Percentiles rank a stretch among this genome's conserved stretches.
These are phyloP conservation scores for Epicauta chinensis DNA, from an alignment of 1,140 invertebrate genomes.

Conservation along the genomic window DNA sequence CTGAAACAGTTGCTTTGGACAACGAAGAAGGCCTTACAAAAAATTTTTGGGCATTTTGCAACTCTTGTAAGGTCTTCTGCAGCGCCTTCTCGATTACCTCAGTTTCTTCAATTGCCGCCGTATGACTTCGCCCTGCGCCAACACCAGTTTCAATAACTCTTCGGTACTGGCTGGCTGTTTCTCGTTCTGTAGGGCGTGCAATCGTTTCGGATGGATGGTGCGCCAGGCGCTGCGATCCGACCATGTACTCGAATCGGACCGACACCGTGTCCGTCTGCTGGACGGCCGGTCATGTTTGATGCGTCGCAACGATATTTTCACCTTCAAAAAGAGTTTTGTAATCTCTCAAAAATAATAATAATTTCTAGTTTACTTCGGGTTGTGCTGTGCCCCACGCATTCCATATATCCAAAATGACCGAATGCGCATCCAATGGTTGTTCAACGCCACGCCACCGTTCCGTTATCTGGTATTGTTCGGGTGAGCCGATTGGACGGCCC, in stretches of 20 bases:
- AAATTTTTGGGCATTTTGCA: too few relatives aligned
- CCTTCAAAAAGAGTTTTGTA: conserved; percentile 21
- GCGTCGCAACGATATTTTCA: conserved; percentile 40
- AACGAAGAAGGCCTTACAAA: too few relatives aligned
- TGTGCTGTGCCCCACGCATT: conserved; percentile 68
- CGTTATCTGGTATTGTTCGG: conserved; percentile 53
- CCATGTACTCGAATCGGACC: conserved; percentile 36
- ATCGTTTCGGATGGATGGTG: conserved; percentile 39
- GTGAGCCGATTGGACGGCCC: conserved; percentile 34
- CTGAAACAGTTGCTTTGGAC: too few relatives aligned
- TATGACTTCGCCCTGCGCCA: conserved; percentile 77
- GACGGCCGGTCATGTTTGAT: conserved; percentile 32
- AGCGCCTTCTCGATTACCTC: too few relatives aligned
- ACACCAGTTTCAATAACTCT: conserved; percentile 65
- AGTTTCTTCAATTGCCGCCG: conserved; percentile 62
- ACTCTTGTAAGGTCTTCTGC: too few relatives aligned
- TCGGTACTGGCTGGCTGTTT: conserved; percentile 52
- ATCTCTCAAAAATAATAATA: background rate
- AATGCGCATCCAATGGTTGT: conserved; percentile 58
- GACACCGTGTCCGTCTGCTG: conserved; percentile 31
- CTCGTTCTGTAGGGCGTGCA: conserved; percentile 36
- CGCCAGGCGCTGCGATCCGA: conserved; percentile 38
- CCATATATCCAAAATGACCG: conserved; percentile 67
- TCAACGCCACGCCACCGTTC: conserved; percentile 63
- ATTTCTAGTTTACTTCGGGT: conserved; percentile 50